Evolutionary conservation across 2,797 vertebrate genomes (phyloP), one percentile per base, ranked within the genome.

Genomic region (Malurus leucopterus): DNA sequence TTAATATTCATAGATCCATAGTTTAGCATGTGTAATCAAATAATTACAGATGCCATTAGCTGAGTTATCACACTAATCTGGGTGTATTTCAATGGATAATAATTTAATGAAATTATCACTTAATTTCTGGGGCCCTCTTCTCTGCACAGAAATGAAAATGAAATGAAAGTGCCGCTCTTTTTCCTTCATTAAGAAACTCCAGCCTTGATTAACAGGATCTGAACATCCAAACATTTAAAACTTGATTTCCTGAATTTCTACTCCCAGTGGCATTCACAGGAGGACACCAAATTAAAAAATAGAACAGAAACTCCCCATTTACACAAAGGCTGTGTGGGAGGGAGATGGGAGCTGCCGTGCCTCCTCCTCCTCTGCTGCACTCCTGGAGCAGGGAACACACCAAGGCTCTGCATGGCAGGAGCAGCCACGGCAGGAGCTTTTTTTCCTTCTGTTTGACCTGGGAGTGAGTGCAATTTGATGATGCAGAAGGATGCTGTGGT

Each of bases 41-140:
- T 89, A 84, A 84, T 94, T 89, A 89, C 29, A 76, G 53, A 76
- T 82, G 46, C 53, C 72, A 80, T 89, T 92, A 93, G 38, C 49
- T 49, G 75, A 79, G 51, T 76, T 93, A 84, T 59, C 82, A 46
- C 61, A 62, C 59, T 6, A 2, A 57, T 85, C 75, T 73, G 57
- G 10, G 46, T 83, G 44, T 69, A 88, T 91, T 91, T 90, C 84
- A 72, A 12, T 73, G 61, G 78, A 49, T 68, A 90, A 84, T 76
- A 84, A 65, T 69, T 58, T 70, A 79, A 76, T 68, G 68, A 84
- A 93, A 83, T 82, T 71, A 91, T 63, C 50, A 32, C 62, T 77
- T 74, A 73, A 79, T 58, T 87, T 87, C 85, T 90, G 65, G 57
- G 92, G 53, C n/a, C 41, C 55, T 58, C 36, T 81, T 41, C 55